These are phyloP conservation scores for Gymnorhina tibicen DNA, from an alignment of 2,113 vertebrate genomes.

Conservation along the genomic window DNA sequence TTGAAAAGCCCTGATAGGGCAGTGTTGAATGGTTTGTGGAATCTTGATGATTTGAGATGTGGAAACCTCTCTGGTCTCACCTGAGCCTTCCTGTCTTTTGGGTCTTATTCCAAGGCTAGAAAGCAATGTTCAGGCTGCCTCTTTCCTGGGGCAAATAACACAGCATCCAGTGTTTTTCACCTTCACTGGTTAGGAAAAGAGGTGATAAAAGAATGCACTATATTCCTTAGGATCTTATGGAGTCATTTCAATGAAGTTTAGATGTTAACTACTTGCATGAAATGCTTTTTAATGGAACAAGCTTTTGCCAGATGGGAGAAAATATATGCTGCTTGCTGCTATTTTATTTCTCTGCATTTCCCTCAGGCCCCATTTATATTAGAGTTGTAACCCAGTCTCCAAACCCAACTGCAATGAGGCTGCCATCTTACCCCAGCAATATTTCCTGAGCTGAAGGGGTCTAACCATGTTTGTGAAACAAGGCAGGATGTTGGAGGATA, in stretches of 20 bases:
- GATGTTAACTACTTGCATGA: constrained; percentile 26
- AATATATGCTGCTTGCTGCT: neutral
- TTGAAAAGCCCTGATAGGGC: neutral
- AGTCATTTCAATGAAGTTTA: constrained; percentile 35
- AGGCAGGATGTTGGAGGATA: neutral
- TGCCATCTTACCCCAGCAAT: neutral
- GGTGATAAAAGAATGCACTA: constrained; percentile 9
- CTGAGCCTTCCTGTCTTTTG: neutral
- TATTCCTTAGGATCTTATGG: constrained; percentile 17
- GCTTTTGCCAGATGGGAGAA: constrained; percentile 24
- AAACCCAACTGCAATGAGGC: neutral
- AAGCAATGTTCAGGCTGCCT: neutral
- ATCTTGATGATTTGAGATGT: neutral
- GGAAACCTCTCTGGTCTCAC: neutral
- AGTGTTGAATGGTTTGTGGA: neutral
- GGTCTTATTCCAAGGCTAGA: neutral
- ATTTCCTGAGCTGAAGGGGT: neutral
- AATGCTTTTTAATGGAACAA: constrained; percentile 20
- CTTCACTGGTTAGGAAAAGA: neutral
- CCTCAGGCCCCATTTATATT: neutral
- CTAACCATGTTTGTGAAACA: neutral
- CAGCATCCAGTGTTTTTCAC: neutral
- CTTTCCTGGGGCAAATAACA: neutral
- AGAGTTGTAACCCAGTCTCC: neutral
- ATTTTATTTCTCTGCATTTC: neutral